Percentiles rank a stretch among this genome's conserved stretches.
phyloP scores from a whole-genome alignment of 2,113 vertebrate genomes.

The Eubucco bourcierii region DNA sequence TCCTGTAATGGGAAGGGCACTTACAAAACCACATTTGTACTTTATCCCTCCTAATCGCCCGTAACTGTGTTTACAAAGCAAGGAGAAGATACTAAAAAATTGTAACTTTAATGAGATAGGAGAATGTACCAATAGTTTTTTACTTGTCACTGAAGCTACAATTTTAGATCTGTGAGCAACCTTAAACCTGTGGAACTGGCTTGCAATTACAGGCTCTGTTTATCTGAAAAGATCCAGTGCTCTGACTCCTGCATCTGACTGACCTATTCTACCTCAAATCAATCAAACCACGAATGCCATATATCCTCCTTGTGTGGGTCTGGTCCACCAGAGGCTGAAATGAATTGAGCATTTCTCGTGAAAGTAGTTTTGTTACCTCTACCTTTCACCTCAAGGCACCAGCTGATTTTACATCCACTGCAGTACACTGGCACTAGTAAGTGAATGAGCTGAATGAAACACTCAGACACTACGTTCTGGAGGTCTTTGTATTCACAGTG shows the following conservation, averaged over 20 bases:
- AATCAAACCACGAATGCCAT: neutral
- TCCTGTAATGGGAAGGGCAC: neutral
- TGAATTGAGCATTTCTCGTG: neutral
- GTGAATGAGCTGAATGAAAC: neutral
- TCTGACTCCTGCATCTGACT: neutral
- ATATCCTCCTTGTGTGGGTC: neutral
- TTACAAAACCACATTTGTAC: neutral
- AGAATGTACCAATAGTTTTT: neutral
- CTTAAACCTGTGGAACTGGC: neutral
- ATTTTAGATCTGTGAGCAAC: neutral
- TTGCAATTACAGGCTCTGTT: neutral
- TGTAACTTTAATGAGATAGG: neutral
- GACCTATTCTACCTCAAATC: slow-evolving; percentile 29
- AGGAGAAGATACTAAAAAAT: neutral
- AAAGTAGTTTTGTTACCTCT: neutral
- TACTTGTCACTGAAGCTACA: neutral
- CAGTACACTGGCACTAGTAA: neutral
- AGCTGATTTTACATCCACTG: neutral
- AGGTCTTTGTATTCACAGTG: neutral
- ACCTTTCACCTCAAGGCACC: neutral
- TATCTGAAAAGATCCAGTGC: neutral
- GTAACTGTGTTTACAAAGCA: neutral
- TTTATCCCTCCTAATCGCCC: neutral
- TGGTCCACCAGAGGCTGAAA: neutral
- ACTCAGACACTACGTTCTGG: neutral